Percentiles rank a stretch among this genome's conserved stretches.
These are phyloP conservation scores for Eumerus sabulonum DNA, from an alignment of 2,888 invertebrate species.

Conservation along the genomic window DNA sequence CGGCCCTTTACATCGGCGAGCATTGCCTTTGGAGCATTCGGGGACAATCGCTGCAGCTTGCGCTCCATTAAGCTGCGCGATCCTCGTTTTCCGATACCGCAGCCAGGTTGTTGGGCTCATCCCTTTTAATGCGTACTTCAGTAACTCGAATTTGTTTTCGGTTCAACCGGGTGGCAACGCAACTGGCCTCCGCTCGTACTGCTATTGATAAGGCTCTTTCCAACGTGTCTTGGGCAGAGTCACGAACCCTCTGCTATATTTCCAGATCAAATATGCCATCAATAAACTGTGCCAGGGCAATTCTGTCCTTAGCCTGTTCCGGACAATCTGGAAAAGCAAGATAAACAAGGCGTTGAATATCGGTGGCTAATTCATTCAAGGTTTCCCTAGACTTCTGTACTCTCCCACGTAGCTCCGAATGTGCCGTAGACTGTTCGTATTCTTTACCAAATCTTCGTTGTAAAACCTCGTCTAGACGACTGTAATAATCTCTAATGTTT, in stretches of 20 bases:
- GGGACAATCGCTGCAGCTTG: constrained; percentile 1
- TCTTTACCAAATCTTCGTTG: constrained; percentile 8
- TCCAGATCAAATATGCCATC: constrained; percentile 8
- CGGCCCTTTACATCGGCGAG: background rate
- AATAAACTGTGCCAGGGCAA: constrained; percentile 3
- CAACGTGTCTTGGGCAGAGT: background rate
- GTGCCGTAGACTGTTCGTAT: constrained; percentile 20
- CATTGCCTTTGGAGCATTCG: background rate
- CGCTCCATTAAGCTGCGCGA: constrained; percentile 22
- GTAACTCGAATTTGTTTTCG: too few species aligned
- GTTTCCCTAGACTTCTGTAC: background rate
- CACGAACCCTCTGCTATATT: background rate
- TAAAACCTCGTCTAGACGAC: background rate
- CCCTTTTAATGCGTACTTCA: background rate
- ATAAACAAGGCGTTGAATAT: constrained; percentile 9
- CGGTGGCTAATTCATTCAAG: constrained; percentile 3
- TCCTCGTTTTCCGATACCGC: constrained; percentile 5
- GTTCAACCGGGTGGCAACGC: too few species aligned
- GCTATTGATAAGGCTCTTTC: too few species aligned
- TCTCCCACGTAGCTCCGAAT: constrained; percentile 5
- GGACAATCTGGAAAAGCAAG: constrained; percentile 5
- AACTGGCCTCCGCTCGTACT: too few species aligned
- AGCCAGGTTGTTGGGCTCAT: background rate
- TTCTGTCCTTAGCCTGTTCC: constrained; percentile 1
- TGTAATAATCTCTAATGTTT: too few species aligned